Base-by-base conservation (phyloP, 2,888 invertebrate species). In the Helleia helle region DNA sequence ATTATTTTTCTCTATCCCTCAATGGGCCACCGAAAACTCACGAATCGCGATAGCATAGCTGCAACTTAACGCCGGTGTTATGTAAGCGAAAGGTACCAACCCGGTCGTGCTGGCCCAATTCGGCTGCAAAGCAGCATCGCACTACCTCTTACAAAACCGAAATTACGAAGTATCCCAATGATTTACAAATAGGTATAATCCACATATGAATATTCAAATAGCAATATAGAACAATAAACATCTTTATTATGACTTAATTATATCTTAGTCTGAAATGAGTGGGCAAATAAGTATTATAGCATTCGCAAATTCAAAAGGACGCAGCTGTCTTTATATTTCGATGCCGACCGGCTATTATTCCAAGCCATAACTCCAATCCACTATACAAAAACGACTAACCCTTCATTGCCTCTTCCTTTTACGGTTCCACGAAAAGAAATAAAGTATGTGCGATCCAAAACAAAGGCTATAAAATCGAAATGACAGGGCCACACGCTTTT, bases 341-440 rank as follows among this genome's bases (percentile, higher is more conserved):
- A 55, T 57, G 54, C 59, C 61, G 62, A 61, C 54, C 58, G 52
- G 49, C 71, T 72, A 79, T 80, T 76, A 80, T 80, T 76, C 72
- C 72, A 68, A 66, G 64, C 65, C 75, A 74, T 83, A 81, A 75
- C 50, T 72, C 64, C 60, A 52, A 52, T 54, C 44, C 52, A 63
- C 65, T 63, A 65, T 60, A 71, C 71, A 77, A 77, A 75, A 76
- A 73, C 69, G 69, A 50, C 70, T 71, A 81, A 79, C 83, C 83
- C 81, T 76, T 80, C 81, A 77, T 70, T 76, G 77, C 83, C 62
- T 81, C 81, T 80, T 81, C 80, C 81, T 81, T 81, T 84, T 80
- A 81, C 80, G 77, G 72, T 79, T 75, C 79, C 62, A 61, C 62
- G 74, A 76, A 81, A 72, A 75, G 71, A 71, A 79, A 81, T 81